phyloP scores from a whole-genome alignment of 2,797 vertebrate species.

The Ficedula albicollis region DNA sequence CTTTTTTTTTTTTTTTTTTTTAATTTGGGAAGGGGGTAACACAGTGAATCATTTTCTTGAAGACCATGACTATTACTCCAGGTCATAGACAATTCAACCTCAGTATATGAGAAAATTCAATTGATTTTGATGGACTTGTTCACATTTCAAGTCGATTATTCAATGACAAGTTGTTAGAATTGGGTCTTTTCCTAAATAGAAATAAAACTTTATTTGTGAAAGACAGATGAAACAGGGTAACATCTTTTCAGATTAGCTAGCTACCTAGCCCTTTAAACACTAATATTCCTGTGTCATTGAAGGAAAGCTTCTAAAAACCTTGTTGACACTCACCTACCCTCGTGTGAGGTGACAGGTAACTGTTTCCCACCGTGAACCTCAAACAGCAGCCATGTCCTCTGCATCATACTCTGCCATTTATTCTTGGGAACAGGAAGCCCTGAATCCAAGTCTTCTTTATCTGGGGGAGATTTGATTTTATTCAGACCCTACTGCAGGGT shows the following conservation, averaged over 20 bases:
- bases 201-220: neutral
- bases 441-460: neutral
- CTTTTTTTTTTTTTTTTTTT: neutral
- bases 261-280: neutral
- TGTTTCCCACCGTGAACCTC: neutral
- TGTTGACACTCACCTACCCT: neutral
- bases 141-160: neutral
- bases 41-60: neutral
- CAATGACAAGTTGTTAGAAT: neutral
- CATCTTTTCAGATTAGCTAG: neutral
- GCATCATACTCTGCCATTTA: neutral
- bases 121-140: neutral
- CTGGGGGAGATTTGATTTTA: neutral
- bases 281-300: neutral
- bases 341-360: neutral
- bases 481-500: rapidly evolving
- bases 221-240: neutral
- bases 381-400: neutral
- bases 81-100: neutral
- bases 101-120: neutral
- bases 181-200: neutral
- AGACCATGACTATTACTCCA: neutral
- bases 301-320: neutral
- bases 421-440: neutral
- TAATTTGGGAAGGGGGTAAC: neutral